Conservation (phyloP, 2,888 invertebrate genomes). For the Cybosia mesomella region DNA sequence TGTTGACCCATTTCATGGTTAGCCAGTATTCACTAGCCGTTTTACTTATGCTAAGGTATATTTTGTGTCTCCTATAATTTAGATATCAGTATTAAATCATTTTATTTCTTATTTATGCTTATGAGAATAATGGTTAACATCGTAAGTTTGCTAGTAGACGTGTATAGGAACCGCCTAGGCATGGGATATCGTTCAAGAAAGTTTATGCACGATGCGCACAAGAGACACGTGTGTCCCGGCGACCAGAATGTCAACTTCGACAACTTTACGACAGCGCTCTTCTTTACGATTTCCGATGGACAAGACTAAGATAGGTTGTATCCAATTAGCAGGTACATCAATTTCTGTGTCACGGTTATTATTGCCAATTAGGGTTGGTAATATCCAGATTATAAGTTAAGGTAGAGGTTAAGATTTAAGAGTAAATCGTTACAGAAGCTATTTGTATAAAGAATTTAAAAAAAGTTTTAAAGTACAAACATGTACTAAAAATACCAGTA, state of each 20-base stretch:
- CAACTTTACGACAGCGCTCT: slow-evolving; percentile 54
- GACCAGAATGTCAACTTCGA: slow-evolving; percentile 47
- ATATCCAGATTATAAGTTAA: slow-evolving; percentile 33
- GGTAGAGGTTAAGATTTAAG: slow-evolving; percentile 42
- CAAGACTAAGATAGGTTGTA: slow-evolving; percentile 52
- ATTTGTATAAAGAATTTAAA: too few species aligned
- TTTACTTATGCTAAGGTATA: slow-evolving; percentile 32
- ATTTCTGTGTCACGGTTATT: slow-evolving; percentile 53
- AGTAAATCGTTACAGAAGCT: slow-evolving; percentile 15
- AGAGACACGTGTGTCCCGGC: slow-evolving; percentile 50
- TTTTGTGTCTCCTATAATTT: slow-evolving; percentile 35
- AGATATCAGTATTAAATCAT: slow-evolving; percentile 35
- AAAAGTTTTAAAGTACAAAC: neutral
- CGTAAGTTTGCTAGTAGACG: slow-evolving; percentile 23
- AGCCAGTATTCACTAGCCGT: slow-evolving; percentile 35
- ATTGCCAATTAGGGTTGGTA: slow-evolving; percentile 49
- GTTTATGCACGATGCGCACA: slow-evolving; percentile 49
- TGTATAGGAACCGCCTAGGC: slow-evolving; percentile 38
- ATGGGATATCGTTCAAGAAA: slow-evolving; percentile 44
- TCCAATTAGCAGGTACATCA: slow-evolving; percentile 57
- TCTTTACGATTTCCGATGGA: slow-evolving; percentile 62
- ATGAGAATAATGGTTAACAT: slow-evolving; percentile 23
- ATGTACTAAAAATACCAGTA: too few species aligned
- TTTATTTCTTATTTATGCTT: slow-evolving; percentile 19
- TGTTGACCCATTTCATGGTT: slow-evolving; percentile 53